phyloP scores from a whole-genome alignment of 2,888 invertebrate genomes.

The Tethea ocularis region DNA sequence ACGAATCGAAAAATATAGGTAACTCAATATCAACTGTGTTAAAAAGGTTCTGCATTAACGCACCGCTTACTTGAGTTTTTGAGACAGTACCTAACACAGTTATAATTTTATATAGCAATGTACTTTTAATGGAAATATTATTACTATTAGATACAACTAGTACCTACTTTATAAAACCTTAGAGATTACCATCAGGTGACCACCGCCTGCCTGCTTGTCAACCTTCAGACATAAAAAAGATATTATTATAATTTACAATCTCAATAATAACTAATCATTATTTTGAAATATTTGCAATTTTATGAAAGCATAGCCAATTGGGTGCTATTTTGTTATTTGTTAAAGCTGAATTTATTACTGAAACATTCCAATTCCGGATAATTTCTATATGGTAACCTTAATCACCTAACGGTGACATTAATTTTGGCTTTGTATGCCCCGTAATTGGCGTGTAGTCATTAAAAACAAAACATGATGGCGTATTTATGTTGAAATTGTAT shows the following conservation, averaged over 20 bases:
- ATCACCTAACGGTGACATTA: slow-evolving; percentile 57
- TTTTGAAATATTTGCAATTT: background rate
- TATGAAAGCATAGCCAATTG: slow-evolving; percentile 27
- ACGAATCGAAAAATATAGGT: slow-evolving; percentile 49
- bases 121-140: too few species aligned
- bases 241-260: background rate
- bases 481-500: background rate
- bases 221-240: too few species aligned
- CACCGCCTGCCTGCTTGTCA: too few species aligned
- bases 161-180: too few species aligned
- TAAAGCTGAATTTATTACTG: slow-evolving; percentile 47
- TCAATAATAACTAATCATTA: background rate
- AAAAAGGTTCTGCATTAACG: background rate
- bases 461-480: slow-evolving; percentile 34
- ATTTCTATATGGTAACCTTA: slow-evolving; percentile 54
- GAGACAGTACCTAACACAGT: background rate
- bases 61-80: background rate
- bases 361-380: slow-evolving; percentile 43
- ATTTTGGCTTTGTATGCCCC: slow-evolving; percentile 49
- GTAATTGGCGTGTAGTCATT: slow-evolving; percentile 45
- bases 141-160: too few species aligned
- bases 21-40: background rate
- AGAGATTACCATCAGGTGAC: too few species aligned
- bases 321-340: slow-evolving; percentile 38
- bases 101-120: background rate